Percentiles rank a stretch among this genome's conserved stretches.
Conservation (phyloP, 2,113 vertebrate genomes). For the Marmota monax region DNA sequence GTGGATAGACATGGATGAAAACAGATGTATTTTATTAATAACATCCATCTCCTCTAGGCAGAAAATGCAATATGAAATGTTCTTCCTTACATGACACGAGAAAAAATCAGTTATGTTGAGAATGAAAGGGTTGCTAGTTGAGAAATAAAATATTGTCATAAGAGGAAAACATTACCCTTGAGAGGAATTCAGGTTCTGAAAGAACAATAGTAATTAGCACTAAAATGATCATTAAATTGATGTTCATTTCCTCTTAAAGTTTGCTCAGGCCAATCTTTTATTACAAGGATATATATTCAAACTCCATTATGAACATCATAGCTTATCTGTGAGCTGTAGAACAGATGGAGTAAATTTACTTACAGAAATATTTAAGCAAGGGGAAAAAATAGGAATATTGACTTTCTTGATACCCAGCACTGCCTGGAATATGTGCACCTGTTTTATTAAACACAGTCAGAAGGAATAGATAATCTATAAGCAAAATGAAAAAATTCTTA, state of each 20-base stretch:
- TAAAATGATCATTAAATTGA: constrained; percentile 47
- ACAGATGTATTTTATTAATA: not conserved
- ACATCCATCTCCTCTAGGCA: constrained; percentile 17
- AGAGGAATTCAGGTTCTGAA: constrained; percentile 43
- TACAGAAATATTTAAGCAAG: constrained; percentile 81
- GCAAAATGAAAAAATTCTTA: constrained; percentile 59
- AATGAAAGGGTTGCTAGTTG: constrained; percentile 27
- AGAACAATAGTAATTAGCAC: constrained; percentile 53
- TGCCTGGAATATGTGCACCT: constrained; percentile 74
- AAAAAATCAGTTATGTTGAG: not conserved
- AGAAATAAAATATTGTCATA: constrained; percentile 53
- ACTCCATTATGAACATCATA: not conserved
- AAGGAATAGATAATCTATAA: constrained; percentile 64
- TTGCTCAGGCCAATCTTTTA: constrained; percentile 54
- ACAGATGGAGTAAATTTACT: constrained; percentile 82
- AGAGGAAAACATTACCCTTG: constrained; percentile 24
- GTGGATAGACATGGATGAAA: not conserved
- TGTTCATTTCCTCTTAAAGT: constrained; percentile 52
- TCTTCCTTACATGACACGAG: not conserved
- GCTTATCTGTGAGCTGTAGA: constrained; percentile 59
- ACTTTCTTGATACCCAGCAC: constrained; percentile 72
- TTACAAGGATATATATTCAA: constrained; percentile 17
- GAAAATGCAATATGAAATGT: not conserved
- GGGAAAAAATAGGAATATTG: constrained; percentile 78
- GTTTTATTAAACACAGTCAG: constrained; percentile 70